These are phyloP conservation scores for Plectrocnemia conspersa DNA, from an alignment of 1,140 invertebrate species.

Conservation along the genomic window DNA sequence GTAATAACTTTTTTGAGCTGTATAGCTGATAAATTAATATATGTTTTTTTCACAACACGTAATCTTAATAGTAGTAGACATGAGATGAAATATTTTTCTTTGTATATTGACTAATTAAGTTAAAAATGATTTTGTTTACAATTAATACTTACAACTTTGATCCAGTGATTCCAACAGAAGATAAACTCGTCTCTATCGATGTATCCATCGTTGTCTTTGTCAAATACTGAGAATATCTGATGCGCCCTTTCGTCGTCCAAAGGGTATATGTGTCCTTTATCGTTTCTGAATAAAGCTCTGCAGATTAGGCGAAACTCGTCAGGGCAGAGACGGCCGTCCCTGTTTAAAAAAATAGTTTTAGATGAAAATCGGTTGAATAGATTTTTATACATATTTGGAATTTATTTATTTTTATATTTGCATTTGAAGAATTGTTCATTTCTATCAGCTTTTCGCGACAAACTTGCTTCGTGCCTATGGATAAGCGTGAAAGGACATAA, in stretches of 20 bases:
- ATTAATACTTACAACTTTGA: constrained; percentile 63
- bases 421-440: no score
- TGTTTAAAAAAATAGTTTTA: constrained; percentile 41
- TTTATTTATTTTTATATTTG: no score
- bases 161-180: constrained; percentile 80
- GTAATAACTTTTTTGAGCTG: no score
- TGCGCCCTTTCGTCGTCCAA: constrained; percentile 65
- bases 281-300: constrained; percentile 79
- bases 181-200: constrained; percentile 80
- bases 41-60: no score
- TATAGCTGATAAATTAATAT: no score
- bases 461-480: no score
- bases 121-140: constrained; percentile 11
- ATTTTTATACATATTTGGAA: background rate
- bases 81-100: no score
- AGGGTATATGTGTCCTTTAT: constrained; percentile 78
- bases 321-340: constrained; percentile 73
- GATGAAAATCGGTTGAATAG: constrained; percentile 1
- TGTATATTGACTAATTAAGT: no score
- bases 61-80: no score
- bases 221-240: constrained; percentile 76
- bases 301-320: constrained; percentile 77
- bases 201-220: constrained; percentile 70
- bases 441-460: no score
- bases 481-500: no score